These are phyloP conservation scores for Tenrec ecaudatus DNA, from an alignment of 2,113 vertebrate species.

Conservation along the genomic window DNA sequence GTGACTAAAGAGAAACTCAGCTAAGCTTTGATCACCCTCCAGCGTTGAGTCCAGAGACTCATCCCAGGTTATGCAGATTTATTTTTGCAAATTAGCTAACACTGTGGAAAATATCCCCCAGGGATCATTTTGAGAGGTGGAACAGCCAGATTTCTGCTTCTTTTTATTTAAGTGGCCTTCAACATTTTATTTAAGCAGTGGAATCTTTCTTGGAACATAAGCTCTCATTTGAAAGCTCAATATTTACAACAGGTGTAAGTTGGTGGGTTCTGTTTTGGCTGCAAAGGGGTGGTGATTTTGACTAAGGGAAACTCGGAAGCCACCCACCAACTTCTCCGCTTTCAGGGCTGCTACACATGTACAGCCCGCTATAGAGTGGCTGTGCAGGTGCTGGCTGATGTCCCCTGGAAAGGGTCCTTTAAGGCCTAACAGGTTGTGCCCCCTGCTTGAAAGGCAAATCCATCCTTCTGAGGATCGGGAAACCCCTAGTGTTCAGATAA, in stretches of 20 bases:
- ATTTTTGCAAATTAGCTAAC: slow-evolving; percentile 2
- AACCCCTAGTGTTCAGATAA: neutral
- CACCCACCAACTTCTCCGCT: neutral
- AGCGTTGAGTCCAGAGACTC: neutral
- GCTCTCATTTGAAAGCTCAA: neutral
- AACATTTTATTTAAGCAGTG: neutral
- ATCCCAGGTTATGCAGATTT: neutral
- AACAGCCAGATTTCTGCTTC: neutral
- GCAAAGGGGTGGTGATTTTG: fast-evolving
- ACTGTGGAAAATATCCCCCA: neutral
- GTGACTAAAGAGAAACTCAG: neutral
- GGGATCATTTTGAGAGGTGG: slow-evolving; percentile 20
- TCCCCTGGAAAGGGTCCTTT: neutral
- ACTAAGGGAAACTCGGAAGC: no score
- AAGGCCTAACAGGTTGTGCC: neutral
- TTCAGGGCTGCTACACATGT: fast-evolving
- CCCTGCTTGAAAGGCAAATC: neutral
- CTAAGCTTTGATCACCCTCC: neutral
- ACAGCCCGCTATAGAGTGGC: neutral
- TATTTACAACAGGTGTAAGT: neutral
- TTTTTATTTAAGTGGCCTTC: neutral
- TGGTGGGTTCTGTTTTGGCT: neutral
- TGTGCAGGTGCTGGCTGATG: neutral
- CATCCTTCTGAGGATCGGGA: neutral
- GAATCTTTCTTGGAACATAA: slow-evolving; percentile 22